phyloP scores from a whole-genome alignment of 2,113 vertebrate genomes.

The Gymnobelideus leadbeateri region DNA sequence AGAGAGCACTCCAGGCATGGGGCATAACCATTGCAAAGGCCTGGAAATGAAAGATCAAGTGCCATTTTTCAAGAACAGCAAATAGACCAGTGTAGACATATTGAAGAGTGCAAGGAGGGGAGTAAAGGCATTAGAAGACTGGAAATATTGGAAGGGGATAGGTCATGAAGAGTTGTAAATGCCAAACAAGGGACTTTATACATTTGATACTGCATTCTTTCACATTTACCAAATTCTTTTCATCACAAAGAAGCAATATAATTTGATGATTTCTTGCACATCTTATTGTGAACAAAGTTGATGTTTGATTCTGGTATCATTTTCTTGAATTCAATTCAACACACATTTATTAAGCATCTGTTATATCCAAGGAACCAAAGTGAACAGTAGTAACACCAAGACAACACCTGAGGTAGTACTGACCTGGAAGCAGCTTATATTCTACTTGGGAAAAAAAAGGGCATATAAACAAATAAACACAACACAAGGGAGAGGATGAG shows the following conservation, averaged over 20 bases:
- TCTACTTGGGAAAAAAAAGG: background rate
- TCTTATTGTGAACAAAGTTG: background rate
- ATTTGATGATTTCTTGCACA: background rate
- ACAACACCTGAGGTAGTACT: background rate
- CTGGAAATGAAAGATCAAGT: background rate
- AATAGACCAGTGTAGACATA: background rate
- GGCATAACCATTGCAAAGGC: background rate
- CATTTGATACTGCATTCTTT: background rate
- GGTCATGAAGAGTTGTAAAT: background rate
- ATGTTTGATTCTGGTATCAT: background rate
- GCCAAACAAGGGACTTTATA: too few species aligned
- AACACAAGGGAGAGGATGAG: background rate
- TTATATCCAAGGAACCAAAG: background rate
- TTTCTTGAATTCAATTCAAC: background rate
- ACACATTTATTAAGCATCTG: background rate
- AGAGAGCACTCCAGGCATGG: background rate
- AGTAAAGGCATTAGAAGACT: background rate
- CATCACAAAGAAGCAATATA: background rate
- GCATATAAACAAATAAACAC: background rate
- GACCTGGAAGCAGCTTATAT: background rate
- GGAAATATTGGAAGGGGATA: background rate
- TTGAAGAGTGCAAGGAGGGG: background rate
- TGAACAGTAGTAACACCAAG: background rate
- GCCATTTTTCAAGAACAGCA: background rate
- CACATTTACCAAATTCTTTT: background rate